phyloP scores from a whole-genome alignment of 2,888 invertebrate genomes.

The Dioctria rufipes region DNA sequence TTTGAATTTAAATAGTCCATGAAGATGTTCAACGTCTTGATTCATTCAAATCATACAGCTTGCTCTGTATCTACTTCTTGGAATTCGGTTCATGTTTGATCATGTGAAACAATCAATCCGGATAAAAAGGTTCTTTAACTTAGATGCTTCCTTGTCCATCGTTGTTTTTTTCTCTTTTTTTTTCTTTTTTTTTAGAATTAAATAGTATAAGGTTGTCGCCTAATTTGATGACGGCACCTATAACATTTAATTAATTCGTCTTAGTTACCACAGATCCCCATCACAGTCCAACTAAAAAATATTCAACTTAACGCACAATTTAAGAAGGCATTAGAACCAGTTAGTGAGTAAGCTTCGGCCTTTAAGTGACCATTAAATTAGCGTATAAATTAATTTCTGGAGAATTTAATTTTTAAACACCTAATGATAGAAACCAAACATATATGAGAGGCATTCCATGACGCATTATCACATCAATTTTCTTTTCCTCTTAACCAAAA shows the following conservation, averaged over 20 bases:
- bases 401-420: neutral
- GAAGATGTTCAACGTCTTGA: neutral
- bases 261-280: neutral
- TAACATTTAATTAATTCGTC: constrained; percentile 1
- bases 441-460: too few relatives aligned
- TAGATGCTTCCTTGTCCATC: neutral
- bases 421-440: neutral
- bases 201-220: neutral
- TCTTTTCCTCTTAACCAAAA: too few relatives aligned
- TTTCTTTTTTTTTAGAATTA: neutral
- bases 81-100: neutral
- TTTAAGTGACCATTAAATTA: neutral
- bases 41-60: neutral
- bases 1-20: constrained; percentile 6
- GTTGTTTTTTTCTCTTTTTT: too few relatives aligned
- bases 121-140: neutral
- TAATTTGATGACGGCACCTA: neutral
- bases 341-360: neutral
- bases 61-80: neutral
- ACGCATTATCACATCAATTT: too few relatives aligned
- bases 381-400: neutral
- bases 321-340: neutral
- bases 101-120: neutral
- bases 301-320: neutral
- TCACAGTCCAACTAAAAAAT: neutral